Percentiles rank a stretch among this genome's conserved stretches.
Conservation (phyloP, 37 sponge, comb jelly and placozoan species). For the Chondrilla cf. caribensis region DNA sequence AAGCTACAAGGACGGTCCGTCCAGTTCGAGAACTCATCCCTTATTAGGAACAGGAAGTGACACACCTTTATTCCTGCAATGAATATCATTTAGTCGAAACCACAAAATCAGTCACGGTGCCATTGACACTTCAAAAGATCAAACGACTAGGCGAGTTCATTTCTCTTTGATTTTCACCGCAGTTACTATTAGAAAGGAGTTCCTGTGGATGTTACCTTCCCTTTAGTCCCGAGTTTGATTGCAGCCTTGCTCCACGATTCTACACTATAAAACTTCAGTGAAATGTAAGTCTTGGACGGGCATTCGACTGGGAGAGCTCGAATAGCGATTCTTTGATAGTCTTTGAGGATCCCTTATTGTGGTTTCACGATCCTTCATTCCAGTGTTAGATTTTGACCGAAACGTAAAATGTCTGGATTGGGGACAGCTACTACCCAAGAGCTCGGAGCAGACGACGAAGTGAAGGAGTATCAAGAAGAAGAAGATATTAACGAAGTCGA, state of each 20-base stretch:
- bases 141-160: conserved; percentile 23
- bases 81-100: conserved; percentile 22
- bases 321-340: background rate
- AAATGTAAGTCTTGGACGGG: background rate
- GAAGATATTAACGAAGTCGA: conserved; percentile 7
- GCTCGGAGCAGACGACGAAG: conserved; percentile 14
- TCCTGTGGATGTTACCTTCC: conserved; percentile 9
- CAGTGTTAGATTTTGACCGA: conserved; percentile 4
- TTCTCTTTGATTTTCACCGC: conserved; percentile 29
- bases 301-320: background rate
- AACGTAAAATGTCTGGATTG: conserved; percentile 1
- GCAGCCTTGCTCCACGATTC: background rate
- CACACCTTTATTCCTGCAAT: conserved; percentile 6
- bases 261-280: background rate
- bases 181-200: background rate
- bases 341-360: background rate
- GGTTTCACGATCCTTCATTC: background rate
- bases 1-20: too few species aligned
- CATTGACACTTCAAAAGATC: conserved; percentile 30
- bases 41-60: conserved; percentile 4
- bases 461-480: conserved; percentile 8
- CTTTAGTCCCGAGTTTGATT: background rate
- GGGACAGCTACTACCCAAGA: background rate
- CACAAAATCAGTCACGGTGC: conserved; percentile 20
- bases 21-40: background rate